Percentiles rank a stretch among this genome's conserved stretches.
Conservation (phyloP, 2,113 vertebrate species). For the Chloroceryle aenea region DNA sequence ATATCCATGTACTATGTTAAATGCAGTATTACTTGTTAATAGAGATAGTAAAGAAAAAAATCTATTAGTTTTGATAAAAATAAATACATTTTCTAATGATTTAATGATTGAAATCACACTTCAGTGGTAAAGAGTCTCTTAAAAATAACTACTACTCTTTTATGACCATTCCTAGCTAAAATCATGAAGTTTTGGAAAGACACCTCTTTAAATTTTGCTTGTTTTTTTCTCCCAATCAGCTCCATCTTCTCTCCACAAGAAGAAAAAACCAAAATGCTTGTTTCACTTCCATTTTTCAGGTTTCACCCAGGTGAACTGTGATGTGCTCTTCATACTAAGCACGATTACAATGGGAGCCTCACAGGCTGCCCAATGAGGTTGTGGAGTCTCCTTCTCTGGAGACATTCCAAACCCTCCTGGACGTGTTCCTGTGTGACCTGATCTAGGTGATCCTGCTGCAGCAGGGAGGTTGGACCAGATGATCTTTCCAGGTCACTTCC, state of each 20-base stretch:
- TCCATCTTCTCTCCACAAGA: no score
- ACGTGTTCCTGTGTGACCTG: no score
- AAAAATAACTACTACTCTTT: neutral
- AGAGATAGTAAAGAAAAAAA: neutral
- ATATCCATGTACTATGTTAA: neutral
- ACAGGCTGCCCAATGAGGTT: no score
- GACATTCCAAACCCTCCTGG: no score
- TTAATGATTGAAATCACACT: neutral
- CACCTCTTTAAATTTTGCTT: neutral
- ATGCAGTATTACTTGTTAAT: neutral
- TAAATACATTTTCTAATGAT: neutral
- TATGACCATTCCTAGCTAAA: neutral
- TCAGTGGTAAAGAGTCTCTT: neutral
- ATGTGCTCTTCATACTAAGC: neutral
- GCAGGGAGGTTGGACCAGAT: no score
- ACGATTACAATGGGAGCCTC: neutral
- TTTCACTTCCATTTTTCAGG: neutral
- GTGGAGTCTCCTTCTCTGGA: no score
- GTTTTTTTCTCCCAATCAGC: neutral
- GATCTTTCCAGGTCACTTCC: no score
- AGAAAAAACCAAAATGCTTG: neutral
- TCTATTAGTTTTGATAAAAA: neutral
- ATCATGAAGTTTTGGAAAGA: neutral
- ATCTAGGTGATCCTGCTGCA: no score
- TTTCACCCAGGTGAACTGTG: neutral